These are phyloP conservation scores for Sebastes hopkinsi DNA, from an alignment of 2,797 vertebrate species.

Conservation along the genomic window DNA sequence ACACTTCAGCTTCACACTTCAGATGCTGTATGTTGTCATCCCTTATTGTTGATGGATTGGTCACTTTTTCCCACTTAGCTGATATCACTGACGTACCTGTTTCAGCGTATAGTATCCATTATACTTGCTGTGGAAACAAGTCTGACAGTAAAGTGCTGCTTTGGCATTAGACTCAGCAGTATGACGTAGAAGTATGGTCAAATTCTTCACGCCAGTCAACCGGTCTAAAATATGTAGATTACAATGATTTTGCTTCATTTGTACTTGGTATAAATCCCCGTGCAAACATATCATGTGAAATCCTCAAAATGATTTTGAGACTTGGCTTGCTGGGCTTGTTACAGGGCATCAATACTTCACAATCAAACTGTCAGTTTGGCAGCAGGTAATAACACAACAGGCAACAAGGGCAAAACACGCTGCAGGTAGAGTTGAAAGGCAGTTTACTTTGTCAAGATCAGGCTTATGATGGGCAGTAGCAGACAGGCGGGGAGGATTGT, in stretches of 20 bases:
- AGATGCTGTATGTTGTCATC: conserved; percentile 24
- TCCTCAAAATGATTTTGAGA: conserved; percentile 4
- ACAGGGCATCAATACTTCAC: conserved; percentile 8
- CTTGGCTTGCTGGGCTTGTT: not conserved
- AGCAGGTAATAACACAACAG: conserved; percentile 14
- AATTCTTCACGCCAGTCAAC: not conserved
- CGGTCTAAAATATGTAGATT: not conserved
- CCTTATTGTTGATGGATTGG: conserved; percentile 18
- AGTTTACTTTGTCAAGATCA: conserved; percentile 13
- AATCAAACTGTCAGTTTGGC: conserved; percentile 21
- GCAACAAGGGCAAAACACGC: not conserved
- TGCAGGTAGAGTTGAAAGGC: conserved; percentile 17
- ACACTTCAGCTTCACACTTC: conserved; percentile 13
- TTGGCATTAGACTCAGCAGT: not conserved
- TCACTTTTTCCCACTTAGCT: conserved; percentile 34
- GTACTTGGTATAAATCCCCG: not conserved
- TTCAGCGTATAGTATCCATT: conserved; percentile 2
- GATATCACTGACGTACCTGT: not conserved
- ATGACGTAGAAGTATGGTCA: not conserved
- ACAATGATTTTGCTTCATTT: not conserved
- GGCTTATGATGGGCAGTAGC: conserved; percentile 10
- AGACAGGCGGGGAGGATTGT: not conserved
- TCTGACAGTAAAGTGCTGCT: conserved; percentile 13
- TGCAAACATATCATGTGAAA: not conserved
- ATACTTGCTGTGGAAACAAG: conserved; percentile 8